Conservation (phyloP, 2,797 vertebrate species). For the Spheniscus humboldti region DNA sequence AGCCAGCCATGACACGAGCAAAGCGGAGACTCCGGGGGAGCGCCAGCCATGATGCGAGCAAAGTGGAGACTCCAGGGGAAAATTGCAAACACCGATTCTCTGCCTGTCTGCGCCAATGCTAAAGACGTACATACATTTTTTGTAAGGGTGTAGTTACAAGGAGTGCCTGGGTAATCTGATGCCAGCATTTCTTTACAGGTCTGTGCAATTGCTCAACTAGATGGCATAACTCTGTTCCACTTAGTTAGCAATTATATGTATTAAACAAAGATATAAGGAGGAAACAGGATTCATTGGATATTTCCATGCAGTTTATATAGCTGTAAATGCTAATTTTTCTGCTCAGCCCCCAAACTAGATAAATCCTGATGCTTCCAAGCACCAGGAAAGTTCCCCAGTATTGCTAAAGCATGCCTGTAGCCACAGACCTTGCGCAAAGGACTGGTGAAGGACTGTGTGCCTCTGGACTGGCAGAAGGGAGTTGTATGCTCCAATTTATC, state of each 20-base stretch:
- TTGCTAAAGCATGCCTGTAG: neutral
- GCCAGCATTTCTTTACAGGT: neutral
- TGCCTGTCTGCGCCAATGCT: neutral
- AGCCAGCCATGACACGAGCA: neutral
- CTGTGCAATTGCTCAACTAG: neutral
- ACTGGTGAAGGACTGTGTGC: neutral
- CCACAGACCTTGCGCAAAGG: neutral
- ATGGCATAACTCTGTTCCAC: neutral
- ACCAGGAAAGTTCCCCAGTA: neutral
- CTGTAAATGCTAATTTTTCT: neutral
- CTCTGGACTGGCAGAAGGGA: neutral
- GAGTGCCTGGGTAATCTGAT: neutral
- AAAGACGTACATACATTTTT: fast-evolving
- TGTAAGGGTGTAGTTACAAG: neutral
- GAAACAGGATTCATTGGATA: neutral
- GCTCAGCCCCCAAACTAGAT: neutral
- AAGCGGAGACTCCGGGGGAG: neutral
- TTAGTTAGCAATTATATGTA: neutral
- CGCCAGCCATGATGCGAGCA: neutral
- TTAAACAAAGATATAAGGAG: neutral
- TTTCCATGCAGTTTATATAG: neutral
- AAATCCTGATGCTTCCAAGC: neutral
- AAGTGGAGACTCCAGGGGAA: neutral
- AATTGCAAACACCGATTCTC: neutral
- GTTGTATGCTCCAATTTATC: neutral